Base-by-base conservation (phyloP, 2,888 invertebrate species). In the Graphium colonna region DNA sequence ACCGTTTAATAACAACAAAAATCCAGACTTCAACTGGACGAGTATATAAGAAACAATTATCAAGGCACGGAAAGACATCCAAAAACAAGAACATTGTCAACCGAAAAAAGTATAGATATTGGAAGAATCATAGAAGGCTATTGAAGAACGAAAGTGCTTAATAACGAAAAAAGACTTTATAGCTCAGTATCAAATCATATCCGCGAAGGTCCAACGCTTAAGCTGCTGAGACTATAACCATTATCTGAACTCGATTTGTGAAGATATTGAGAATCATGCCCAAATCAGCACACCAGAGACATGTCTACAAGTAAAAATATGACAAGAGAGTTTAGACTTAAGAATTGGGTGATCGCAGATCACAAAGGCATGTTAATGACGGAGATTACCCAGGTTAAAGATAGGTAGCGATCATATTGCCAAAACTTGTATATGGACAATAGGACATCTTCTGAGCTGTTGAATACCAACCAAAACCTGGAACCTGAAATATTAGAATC, bases 301-400 rank as follows among this genome's bases (percentile, higher is more conserved):
- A n/a, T n/a, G n/a, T 18, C 16, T 42, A n/a, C 9, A 10, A 18
- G 17, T 16, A 15, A 38, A 26, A 17, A 3, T n/a, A 33, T 51
- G 1, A 42, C 43, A 9, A n/a, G 39, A 13, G 39, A 45, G 7
- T 40, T 26, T 1, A 41, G 39, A 12, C 33, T 33, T 2, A 52
- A 28, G 17, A 51, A 45, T 1, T 41, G 51, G 40, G 40, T 43
- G n/a, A 17, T 44, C 2, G 18, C 45, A 17, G 43, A 51, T 13
- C 1, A 38, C 12, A 1, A 17, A 2, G 40, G 40, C 2, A 13
- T 5, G 2, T 12, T 51, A 8, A 1, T 51, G 4, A 51, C 43
- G 4, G 31, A 51, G 7, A 45, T 51, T 3, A 45, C 39, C 26
- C n/a, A 16, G 4, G 45, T 45, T 4, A 12, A 12, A n/a, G 39